Percentiles rank a stretch among this genome's conserved stretches.
phyloP scores from a whole-genome alignment of 2,888 invertebrate species.

The Palloptera scutellata region DNA sequence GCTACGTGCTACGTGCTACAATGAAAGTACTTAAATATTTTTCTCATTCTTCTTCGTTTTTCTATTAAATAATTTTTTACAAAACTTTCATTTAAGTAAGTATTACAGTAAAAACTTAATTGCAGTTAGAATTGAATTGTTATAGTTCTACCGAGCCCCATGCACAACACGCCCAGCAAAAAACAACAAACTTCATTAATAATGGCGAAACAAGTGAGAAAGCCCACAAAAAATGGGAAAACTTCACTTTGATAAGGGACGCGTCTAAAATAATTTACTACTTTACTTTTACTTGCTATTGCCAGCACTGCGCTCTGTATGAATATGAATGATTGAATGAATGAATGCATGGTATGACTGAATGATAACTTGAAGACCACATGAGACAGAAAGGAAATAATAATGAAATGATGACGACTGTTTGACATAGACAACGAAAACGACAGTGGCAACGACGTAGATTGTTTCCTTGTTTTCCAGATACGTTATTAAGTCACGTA shows the following conservation, averaged over 20 bases:
- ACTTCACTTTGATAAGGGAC: neutral
- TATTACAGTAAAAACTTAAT: no score
- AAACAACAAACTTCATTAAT: constrained; percentile 8
- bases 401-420: constrained; percentile 23
- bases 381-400: constrained; percentile 8
- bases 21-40: no score
- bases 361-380: constrained; percentile 20
- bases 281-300: no score
- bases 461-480: constrained; percentile 2
- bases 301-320: no score
- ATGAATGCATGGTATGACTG: neutral
- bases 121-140: no score
- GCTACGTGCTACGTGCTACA: no score
- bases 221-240: neutral
- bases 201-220: neutral
- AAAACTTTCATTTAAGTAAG: no score
- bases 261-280: constrained; percentile 19
- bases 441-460: neutral
- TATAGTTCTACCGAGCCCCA: no score
- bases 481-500: constrained; percentile 28
- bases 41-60: no score
- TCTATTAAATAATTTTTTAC: no score
- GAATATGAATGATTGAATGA: no score
- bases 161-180: neutral
- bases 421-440: neutral